Evolutionary conservation across 2,888 invertebrate species (phyloP), one percentile per base, ranked within the genome.

Genomic region (Acronicta alni): DNA sequence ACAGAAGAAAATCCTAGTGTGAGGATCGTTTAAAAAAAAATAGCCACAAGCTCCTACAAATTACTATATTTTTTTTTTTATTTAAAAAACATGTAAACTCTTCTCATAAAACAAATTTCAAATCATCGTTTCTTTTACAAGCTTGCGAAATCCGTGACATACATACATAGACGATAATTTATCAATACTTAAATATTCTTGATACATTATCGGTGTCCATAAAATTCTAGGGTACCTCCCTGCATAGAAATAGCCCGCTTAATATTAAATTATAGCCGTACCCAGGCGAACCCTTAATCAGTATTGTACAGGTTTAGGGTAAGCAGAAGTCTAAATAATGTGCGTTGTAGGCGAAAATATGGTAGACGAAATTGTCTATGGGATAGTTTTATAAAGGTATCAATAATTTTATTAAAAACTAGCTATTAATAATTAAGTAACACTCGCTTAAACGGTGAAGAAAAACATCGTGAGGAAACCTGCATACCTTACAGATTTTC

Each of bases 221-320:
- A 77, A 78, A 78, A 71, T 64, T 63, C 55, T 38, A 63, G 37
- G 32, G 62, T 54, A 42, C 64, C 66, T 35, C 14, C 15, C n/a
- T 62, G 78, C 78, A 77, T 77, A 78, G 55, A 78, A 78, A 77
- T 75, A 17, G 71, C 49, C 57, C 60, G 60, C 46, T 77, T 77
- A 78, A 66, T 75, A 57, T 63, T 61, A 73, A 77, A 73, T 73
- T 75, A 77, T 77, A 70, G 58, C 51, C 38, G 43, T 49, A 49
- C 52, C 41, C n/a, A 26, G 45, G 18, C 26, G 8, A 45, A 55
- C 49, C 63, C 57, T 62, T 67, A 75, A 75, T 75, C 68, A 78
- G 61, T 68, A 54, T 62, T 61, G 67, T 61, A 47, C 39, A 26
- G 48, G 48, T 51, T 55, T 56, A n/a, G 37, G 37, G 53, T 68